phyloP scores from a whole-genome alignment of 2,797 vertebrate species.

The Coregonus suidteri region DNA sequence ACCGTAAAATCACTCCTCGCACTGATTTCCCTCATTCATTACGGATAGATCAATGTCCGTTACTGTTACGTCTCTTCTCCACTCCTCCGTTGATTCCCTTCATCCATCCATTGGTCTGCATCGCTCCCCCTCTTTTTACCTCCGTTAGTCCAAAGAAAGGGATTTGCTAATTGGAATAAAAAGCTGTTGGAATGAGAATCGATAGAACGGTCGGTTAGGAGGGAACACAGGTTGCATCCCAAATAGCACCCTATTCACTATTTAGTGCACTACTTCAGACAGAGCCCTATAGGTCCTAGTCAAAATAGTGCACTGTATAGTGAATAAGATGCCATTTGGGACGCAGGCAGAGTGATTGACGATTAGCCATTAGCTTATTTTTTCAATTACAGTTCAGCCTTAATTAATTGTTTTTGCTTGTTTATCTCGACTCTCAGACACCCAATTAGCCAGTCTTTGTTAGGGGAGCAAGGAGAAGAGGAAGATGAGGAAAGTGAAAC shows the following conservation, averaged over 20 bases:
- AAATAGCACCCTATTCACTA: not conserved
- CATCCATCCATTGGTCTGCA: conserved; percentile 39
- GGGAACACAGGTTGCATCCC: not conserved
- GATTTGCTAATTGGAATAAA: conserved; percentile 35
- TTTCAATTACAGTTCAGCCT: conserved; percentile 60
- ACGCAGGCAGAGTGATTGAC: conserved; percentile 49
- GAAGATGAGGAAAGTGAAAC: not conserved
- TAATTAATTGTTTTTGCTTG: conserved; percentile 50
- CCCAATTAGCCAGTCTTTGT: conserved; percentile 56
- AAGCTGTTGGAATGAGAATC: conserved; percentile 38
- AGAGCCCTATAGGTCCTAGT: too few relatives aligned
- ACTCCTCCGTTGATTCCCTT: conserved; percentile 50
- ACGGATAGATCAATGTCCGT: conserved; percentile 57
- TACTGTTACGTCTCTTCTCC: conserved; percentile 48
- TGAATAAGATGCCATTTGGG: too few relatives aligned
- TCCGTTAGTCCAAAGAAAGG: not conserved
- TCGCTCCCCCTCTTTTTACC: conserved; percentile 18
- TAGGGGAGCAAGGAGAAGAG: conserved; percentile 8
- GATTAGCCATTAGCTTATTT: conserved; percentile 55
- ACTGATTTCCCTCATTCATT: conserved; percentile 57
- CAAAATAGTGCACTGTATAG: not conserved
- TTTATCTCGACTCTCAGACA: conserved; percentile 40
- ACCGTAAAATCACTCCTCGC: conserved; percentile 32
- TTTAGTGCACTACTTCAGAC: not conserved
- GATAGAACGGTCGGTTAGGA: conserved; percentile 19